A percentile compares a stretch with the other conserved stretches of the same genome.
These are phyloP conservation scores for Tipula vernalis DNA, from an alignment of 2,888 invertebrate species.

Conservation along the genomic window DNA sequence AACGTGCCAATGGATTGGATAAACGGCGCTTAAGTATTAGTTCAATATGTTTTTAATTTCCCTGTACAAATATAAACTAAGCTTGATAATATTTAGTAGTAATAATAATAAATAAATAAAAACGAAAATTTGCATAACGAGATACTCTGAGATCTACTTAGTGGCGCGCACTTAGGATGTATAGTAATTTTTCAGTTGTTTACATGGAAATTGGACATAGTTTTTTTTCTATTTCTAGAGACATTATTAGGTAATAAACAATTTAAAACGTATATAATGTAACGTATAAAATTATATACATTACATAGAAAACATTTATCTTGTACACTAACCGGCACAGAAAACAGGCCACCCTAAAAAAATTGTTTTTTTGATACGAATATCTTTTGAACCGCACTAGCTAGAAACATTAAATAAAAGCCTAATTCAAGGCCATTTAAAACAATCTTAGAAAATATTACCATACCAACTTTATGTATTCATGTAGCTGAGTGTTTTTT, in stretches of 20 bases:
- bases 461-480: too few species aligned
- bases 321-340: too few species aligned
- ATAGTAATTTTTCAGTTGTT: background rate
- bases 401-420: too few species aligned
- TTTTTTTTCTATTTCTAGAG: background rate
- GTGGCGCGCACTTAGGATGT: background rate
- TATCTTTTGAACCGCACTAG: too few species aligned
- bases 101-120: background rate
- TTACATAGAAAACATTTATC: too few species aligned
- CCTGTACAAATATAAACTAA: background rate
- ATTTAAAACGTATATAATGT: background rate
- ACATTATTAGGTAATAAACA: background rate
- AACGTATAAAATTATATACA: background rate
- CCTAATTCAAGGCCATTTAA: too few species aligned
- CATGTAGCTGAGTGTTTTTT: too few species aligned
- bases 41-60: conserved; percentile 45
- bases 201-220: background rate
- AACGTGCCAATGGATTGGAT: conserved; percentile 80
- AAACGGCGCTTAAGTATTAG: conserved; percentile 84
- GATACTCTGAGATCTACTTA: background rate
- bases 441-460: too few species aligned
- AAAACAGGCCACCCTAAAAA: too few species aligned
- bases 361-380: too few species aligned
- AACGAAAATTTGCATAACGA: background rate
- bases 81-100: background rate